These are phyloP conservation scores for Ormyrus pomaceus DNA, from an alignment of 2,888 invertebrate genomes.

Conservation along the genomic window DNA sequence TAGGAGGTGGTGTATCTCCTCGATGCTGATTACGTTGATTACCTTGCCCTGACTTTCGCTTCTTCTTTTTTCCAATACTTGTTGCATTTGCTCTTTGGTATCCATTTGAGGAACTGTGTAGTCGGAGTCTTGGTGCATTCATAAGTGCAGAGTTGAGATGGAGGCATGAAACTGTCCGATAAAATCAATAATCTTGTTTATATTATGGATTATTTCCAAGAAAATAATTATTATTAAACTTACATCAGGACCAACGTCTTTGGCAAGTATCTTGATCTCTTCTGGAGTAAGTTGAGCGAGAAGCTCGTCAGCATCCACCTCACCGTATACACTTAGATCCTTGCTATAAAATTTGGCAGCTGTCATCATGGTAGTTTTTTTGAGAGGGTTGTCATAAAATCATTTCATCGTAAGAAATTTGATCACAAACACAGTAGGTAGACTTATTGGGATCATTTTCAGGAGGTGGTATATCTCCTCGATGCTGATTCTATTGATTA, in stretches of 20 bases:
- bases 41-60: constrained; percentile 72
- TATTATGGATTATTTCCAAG: neutral
- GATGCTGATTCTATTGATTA: too few species aligned
- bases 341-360: constrained; percentile 83
- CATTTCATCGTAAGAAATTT: too few species aligned
- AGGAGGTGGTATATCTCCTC: too few species aligned
- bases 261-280: constrained; percentile 97
- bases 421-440: too few species aligned
- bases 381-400: constrained; percentile 78
- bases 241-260: constrained; percentile 99
- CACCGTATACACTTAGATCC: constrained; percentile 93
- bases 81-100: constrained; percentile 77
- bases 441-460: constrained; percentile 66
- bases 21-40: constrained; percentile 76
- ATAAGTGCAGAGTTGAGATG: too few species aligned
- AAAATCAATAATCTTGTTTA: constrained; percentile 66
- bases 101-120: constrained; percentile 77
- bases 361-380: constrained; percentile 83
- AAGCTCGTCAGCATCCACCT: constrained; percentile 96
- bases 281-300: constrained; percentile 94
- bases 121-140: constrained; percentile 95
- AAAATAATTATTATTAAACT: constrained; percentile 75
- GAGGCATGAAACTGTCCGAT: constrained; percentile 98
- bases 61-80: constrained; percentile 74
- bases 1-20: constrained; percentile 89